Percentiles rank a stretch among this genome's conserved stretches.
Conservation (phyloP, 2,888 invertebrate genomes). For the Andricus quercusramuli region DNA sequence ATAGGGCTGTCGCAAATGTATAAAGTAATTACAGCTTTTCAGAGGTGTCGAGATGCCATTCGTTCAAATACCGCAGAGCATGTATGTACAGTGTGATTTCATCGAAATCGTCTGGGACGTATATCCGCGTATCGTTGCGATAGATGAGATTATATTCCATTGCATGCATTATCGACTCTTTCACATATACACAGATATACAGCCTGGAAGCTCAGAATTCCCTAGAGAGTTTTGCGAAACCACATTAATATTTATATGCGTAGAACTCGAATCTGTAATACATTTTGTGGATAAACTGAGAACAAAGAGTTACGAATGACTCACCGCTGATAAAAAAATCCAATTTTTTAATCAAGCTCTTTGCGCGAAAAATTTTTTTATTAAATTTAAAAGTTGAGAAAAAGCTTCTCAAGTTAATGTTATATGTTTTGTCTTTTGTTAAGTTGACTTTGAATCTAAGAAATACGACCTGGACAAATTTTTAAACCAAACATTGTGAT, state of each 20-base stretch:
- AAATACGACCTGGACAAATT: no score
- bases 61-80: background rate
- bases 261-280: conserved; percentile 68
- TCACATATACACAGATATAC: conserved; percentile 50
- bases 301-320: background rate
- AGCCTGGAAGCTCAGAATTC: conserved; percentile 60
- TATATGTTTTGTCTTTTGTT: no score
- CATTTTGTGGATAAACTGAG: conserved; percentile 45
- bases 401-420: no score
- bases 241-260: conserved; percentile 67
- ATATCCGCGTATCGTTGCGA: conserved; percentile 54
- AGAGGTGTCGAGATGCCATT: conserved; percentile 47
- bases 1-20: conserved; percentile 44
- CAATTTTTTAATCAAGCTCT: background rate
- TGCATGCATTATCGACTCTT: conserved; percentile 64
- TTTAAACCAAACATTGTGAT: no score
- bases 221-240: conserved; percentile 58
- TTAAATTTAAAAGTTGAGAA: no score
- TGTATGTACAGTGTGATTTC: conserved; percentile 48
- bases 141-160: conserved; percentile 66
- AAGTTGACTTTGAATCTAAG: no score
- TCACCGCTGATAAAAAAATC: background rate
- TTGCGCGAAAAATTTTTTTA: no score
- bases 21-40: conserved; percentile 55
- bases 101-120: conserved; percentile 56